Evolutionary conservation across 2,888 invertebrate species (phyloP), one percentile per base, ranked within the genome.

Genomic region (Pegoplata infirma): DNA sequence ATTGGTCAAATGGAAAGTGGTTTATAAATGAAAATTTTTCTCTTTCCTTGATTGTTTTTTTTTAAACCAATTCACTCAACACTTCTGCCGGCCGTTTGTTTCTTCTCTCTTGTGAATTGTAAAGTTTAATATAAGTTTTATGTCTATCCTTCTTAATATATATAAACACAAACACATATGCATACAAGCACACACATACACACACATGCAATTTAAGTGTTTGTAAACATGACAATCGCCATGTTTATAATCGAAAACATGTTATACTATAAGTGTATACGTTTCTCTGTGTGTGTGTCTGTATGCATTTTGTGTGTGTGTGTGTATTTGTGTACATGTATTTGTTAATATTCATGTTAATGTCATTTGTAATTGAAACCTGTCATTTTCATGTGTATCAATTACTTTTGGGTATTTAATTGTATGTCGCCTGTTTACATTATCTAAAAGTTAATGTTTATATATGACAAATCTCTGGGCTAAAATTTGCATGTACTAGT

Each of bases 311-410:
- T 51, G 40, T 47, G 23, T 53, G 58, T 36, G 36, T 46, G 14
- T 66, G 19, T 19, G 25, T 14, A 5, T 14, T 1, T 28, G 1
- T 19, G 7, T 49, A 5, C 32, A 21, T 46, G n/a, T n/a, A 58
- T 64, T 73, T 58, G 56, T 64, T 72, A 72, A 64, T 72, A 25
- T 74, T 73, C 58, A 72, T 68, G 71, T 59, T 69, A 75, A 46
- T 71, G 76, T 59, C 76, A 63, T 58, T 71, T 71, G 76, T 82
- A 81, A 82, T 82, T 82, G 80, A 82, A 82, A 77, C 80, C 78
- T 80, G 76, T 75, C 81, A 78, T 67, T 81, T 81, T 75, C 78
- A 82, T 81, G 67, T 71, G 80, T 81, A 82, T 82, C 81, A 78
- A 78, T 81, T 80, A 80, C 79, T 61, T 72, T 68, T 64, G 14